A percentile compares a stretch with the other conserved stretches of the same genome.
phyloP scores from a whole-genome alignment of 1,140 invertebrate species.

The Drosophila oshimai region DNA sequence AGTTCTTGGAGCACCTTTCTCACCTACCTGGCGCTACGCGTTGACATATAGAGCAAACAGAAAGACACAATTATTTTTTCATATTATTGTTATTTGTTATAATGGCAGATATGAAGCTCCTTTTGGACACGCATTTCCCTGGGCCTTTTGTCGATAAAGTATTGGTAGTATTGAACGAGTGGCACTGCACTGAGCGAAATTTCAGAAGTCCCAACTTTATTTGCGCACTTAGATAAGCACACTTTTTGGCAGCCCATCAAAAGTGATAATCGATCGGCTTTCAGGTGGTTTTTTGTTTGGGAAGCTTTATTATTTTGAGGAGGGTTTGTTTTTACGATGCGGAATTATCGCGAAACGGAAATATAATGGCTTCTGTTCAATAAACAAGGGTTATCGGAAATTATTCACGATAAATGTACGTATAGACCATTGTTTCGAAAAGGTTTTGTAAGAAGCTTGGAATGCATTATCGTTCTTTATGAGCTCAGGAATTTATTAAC shows the following conservation, averaged over 20 bases:
- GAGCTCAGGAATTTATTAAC: not conserved
- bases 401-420: not conserved
- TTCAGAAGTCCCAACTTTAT: not conserved
- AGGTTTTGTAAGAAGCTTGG: not conserved
- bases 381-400: slow-evolving; percentile 10
- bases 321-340: slow-evolving; percentile 14
- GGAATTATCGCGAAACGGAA: slow-evolving; percentile 34
- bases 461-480: not conserved
- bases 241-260: slow-evolving; percentile 56
- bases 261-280: slow-evolving; percentile 56
- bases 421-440: not conserved
- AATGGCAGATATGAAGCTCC: slow-evolving; percentile 46
- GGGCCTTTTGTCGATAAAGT: slow-evolving; percentile 51
- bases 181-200: slow-evolving; percentile 55
- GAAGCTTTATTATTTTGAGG: slow-evolving; percentile 23
- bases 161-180: slow-evolving; percentile 47
- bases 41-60: slow-evolving; percentile 52
- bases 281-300: slow-evolving; percentile 19
- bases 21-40: slow-evolving; percentile 48
- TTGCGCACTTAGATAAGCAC: slow-evolving; percentile 72
- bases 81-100: slow-evolving; percentile 53
- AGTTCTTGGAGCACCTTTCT: not conserved
- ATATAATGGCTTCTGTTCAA: slow-evolving; percentile 20
- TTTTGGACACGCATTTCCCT: slow-evolving; percentile 45
- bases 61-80: slow-evolving; percentile 55